phyloP scores from a whole-genome alignment of 1,140 invertebrate genomes.

The Drosophila tsacasi region DNA sequence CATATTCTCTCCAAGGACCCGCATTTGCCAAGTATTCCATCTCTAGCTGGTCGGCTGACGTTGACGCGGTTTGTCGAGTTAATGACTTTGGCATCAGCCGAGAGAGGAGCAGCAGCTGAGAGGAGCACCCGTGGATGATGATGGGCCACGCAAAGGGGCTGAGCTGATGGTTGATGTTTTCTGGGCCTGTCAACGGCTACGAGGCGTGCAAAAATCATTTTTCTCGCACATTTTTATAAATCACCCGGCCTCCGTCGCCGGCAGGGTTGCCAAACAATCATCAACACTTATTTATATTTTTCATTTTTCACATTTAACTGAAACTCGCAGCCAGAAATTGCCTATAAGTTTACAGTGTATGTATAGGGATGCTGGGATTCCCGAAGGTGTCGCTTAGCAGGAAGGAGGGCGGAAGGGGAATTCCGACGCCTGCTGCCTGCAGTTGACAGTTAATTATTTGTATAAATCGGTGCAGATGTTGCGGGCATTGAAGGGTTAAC shows the following conservation, averaged over 20 bases:
- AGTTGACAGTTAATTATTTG: conserved; percentile 81
- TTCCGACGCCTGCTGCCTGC: conserved; percentile 51
- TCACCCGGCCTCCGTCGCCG: conserved; percentile 23
- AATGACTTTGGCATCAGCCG: conserved; percentile 75
- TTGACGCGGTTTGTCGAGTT: conserved; percentile 76
- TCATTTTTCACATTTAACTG: conserved; percentile 67
- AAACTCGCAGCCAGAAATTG: conserved; percentile 48
- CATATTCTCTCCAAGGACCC: background rate
- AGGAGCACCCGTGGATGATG: conserved; percentile 38
- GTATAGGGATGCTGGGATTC: conserved; percentile 34
- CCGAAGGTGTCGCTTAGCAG: conserved; percentile 59
- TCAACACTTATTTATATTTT: conserved; percentile 77
- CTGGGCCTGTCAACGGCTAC: conserved; percentile 58
- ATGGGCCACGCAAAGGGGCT: conserved; percentile 13
- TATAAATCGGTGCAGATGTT: conserved; percentile 71
- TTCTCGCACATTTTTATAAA: conserved; percentile 74
- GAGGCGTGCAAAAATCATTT: conserved; percentile 82
- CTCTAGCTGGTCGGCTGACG: conserved; percentile 39
- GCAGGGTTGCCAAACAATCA: conserved; percentile 41
- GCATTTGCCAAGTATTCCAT: conserved; percentile 12
- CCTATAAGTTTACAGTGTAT: conserved; percentile 61
- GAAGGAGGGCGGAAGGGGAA: conserved; percentile 45
- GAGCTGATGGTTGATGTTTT: conserved; percentile 22
- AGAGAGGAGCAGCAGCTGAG: conserved; percentile 21
- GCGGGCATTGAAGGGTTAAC: conserved; percentile 58